These are phyloP conservation scores for Elgaria multicarinata DNA, from an alignment of 2,113 vertebrate species.

Conservation along the genomic window DNA sequence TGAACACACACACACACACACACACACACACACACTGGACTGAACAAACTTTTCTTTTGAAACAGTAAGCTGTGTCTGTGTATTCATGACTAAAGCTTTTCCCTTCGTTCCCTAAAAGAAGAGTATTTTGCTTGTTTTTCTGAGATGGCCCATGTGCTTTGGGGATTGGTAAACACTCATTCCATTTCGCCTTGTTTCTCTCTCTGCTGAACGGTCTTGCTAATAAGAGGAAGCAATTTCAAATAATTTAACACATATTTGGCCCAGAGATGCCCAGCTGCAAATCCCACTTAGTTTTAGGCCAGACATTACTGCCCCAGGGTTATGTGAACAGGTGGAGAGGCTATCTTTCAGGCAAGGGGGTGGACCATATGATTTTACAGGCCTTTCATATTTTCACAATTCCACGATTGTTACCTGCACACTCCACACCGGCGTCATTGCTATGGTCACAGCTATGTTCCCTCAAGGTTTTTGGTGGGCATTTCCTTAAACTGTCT, in stretches of 20 bases:
- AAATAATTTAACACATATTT: not conserved
- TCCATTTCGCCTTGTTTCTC: too few species aligned
- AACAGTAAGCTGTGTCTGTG: too few species aligned
- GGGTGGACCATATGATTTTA: not conserved
- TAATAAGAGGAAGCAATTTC: too few species aligned
- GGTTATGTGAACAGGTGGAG: not conserved
- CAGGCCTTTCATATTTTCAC: not conserved
- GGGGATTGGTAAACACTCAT: too few species aligned
- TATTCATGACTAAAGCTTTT: not conserved
- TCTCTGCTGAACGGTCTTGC: too few species aligned
- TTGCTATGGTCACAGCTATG: constrained; percentile 75
- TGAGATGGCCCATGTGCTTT: too few species aligned
- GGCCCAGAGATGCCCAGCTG: not conserved
- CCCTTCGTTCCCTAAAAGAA: not conserved
- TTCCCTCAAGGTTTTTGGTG: constrained; percentile 56
- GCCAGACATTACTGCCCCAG: not conserved
- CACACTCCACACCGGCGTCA: constrained; percentile 72
- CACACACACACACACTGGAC: too few species aligned
- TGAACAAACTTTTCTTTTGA: too few species aligned
- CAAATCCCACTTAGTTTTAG: not conserved
- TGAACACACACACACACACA: too few species aligned
- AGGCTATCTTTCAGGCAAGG: too few species aligned
- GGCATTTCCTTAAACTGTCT: constrained; percentile 59
- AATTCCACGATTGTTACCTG: constrained; percentile 22
- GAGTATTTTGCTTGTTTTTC: not conserved